A percentile compares a stretch with the other conserved stretches of the same genome.
phyloP scores from a whole-genome alignment of 1,140 invertebrate species.

The Portunus trituberculatus region DNA sequence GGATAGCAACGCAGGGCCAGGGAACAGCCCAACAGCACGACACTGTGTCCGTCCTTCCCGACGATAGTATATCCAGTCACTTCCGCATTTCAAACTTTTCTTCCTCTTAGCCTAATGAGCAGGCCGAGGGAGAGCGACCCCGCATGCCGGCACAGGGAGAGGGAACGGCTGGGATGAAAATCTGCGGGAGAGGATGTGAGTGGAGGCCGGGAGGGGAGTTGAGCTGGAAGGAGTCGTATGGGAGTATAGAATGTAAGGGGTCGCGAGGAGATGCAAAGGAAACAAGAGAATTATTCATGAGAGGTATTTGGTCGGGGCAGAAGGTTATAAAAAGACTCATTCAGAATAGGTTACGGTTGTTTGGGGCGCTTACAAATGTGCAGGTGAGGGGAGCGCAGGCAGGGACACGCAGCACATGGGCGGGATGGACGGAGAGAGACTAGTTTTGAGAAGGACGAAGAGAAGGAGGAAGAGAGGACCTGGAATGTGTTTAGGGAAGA shows the following conservation, averaged over 20 bases:
- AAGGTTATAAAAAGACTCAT: constrained; percentile 36
- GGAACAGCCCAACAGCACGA: neutral
- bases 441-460: neutral
- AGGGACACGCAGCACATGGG: neutral
- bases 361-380: constrained; percentile 27
- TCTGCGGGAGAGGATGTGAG: constrained; percentile 12
- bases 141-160: neutral
- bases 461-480: neutral
- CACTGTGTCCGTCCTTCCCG: neutral
- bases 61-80: neutral
- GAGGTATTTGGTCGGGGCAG: constrained; percentile 21
- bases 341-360: constrained; percentile 23
- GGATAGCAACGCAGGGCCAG: neutral
- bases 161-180: neutral
- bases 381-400: neutral
- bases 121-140: neutral
- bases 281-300: constrained; percentile 42
- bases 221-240: neutral
- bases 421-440: neutral
- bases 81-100: neutral
- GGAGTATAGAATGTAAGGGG: neutral
- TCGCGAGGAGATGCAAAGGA: neutral
- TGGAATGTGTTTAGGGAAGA: neutral
- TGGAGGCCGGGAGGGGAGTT: neutral
- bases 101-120: constrained; percentile 10